A percentile compares a stretch with the other conserved stretches of the same genome.
Evolutionary conservation across 2,797 vertebrate species (phyloP).

Genomic region (Picus viridis): DNA sequence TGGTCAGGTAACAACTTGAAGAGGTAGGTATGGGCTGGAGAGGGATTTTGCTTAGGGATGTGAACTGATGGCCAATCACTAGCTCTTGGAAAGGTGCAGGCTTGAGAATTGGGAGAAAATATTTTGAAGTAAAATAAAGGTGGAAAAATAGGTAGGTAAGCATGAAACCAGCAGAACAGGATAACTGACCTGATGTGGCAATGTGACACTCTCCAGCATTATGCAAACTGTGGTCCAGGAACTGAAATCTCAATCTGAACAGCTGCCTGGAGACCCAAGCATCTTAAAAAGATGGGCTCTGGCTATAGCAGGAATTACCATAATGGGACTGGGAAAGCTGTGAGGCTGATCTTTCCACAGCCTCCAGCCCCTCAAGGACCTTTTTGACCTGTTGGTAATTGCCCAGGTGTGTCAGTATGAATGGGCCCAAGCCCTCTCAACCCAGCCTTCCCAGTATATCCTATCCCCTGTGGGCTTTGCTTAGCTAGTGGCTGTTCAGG

Average conservation of each 20-base stretch:
- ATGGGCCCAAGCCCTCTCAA: not conserved
- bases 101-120: not conserved
- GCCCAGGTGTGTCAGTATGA: not conserved
- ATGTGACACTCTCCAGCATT: not conserved
- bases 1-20: not conserved
- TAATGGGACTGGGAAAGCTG: not conserved
- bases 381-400: not conserved
- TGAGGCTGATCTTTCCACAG: not conserved
- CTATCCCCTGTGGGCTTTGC: not conserved
- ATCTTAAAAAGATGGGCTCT: not conserved
- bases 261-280: not conserved
- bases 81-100: not conserved
- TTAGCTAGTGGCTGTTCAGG: not conserved
- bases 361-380: not conserved
- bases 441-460: not conserved
- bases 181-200: not conserved
- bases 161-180: not conserved
- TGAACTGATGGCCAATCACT: not conserved
- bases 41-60: not conserved
- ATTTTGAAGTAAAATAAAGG: not conserved
- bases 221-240: not conserved
- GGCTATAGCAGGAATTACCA: not conserved
- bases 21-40: not conserved
- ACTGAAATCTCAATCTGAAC: not conserved
- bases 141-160: not conserved